Base-by-base conservation (phyloP, 2,888 invertebrate genomes). In the Sympetrum striolatum region DNA sequence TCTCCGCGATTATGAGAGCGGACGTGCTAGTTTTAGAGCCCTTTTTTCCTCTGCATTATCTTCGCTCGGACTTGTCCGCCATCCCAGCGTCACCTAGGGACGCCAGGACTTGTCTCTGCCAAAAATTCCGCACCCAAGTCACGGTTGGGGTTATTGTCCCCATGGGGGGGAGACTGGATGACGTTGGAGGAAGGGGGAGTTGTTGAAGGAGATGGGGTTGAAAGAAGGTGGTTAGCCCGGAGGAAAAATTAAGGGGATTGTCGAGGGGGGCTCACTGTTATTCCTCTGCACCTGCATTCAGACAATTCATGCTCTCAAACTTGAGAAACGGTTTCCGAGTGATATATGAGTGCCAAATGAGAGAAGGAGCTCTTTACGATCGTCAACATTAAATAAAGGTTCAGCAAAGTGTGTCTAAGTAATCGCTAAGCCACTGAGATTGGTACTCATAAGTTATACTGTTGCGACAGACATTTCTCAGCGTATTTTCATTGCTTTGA, bases 61-160 rank as follows among this genome's bases (percentile, higher is more conserved):
- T 73, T 31, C 73, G 14, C 25, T 73, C 31, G 25, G 31, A 73
- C 73, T 31, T 73, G 10, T 31, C 25, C 60, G 18, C 18, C 60
- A 5, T 60, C 64, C n/a, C 31, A 8, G 73, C 31, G 73, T 31
- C 73, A 73, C 25, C 31, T 15, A 73, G 25, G 14, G 73, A 60
- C 15, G 60, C n/a, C 60, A 39, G 39, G 39, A 25, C 73, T 73
- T 73, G 0, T 14, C 58, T 31, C 18, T 82, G 82, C 82, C 82
- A 82, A 82, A 82, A 82, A 82, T 82, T 82, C 82, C 82, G 58
- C 31, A 60, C 53, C 58, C 82, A 25, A 82, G 82, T 82, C 82
- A 82, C 82, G 82, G 60, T 58, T 58, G 53, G 15, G 82, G 82
- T 82, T 82, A 82, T 82, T 82, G 82, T 82, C 58, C 82, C 82